Evolutionary conservation across 53 echinoderm and acorn worm species (phyloP).

Genomic region (Zoroaster sp.): DNA sequence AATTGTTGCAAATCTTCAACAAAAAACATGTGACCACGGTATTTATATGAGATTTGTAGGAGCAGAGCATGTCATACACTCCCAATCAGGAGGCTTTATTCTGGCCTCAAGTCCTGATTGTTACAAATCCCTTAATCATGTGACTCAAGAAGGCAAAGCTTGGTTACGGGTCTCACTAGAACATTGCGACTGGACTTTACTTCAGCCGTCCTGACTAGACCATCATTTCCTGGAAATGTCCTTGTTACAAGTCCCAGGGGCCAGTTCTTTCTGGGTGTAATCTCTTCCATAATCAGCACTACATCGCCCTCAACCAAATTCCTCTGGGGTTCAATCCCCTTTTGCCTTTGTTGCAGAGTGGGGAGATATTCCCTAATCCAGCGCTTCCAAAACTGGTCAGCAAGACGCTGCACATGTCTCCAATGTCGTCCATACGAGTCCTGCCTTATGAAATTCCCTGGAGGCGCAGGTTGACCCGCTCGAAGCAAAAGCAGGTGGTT

Average conservation of each 20-base stretch:
- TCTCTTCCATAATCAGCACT: background rate
- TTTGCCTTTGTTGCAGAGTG: background rate
- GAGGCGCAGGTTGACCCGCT: constrained; percentile 2
- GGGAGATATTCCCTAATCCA: background rate
- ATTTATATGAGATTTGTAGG: too few relatives aligned
- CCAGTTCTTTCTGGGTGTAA: background rate
- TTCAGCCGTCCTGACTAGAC: background rate
- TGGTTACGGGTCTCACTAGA: background rate
- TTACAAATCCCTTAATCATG: background rate
- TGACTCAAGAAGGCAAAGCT: background rate
- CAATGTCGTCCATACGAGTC: constrained; percentile 37
- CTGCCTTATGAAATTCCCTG: background rate
- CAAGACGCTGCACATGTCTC: background rate
- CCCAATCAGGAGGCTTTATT: too few relatives aligned
- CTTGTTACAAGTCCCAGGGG: background rate
- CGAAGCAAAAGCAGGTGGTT: constrained; percentile 71
- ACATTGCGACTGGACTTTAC: background rate
- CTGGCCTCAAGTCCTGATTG: too few relatives aligned
- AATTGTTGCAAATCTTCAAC: background rate
- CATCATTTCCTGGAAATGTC: background rate
- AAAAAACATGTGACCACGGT: too few relatives aligned
- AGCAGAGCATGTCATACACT: too few relatives aligned
- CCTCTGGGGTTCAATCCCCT: background rate
- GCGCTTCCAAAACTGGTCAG: background rate
- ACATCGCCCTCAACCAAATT: background rate